Conservation (phyloP, 2,888 invertebrate species). For the Chymomyza amoena region DNA sequence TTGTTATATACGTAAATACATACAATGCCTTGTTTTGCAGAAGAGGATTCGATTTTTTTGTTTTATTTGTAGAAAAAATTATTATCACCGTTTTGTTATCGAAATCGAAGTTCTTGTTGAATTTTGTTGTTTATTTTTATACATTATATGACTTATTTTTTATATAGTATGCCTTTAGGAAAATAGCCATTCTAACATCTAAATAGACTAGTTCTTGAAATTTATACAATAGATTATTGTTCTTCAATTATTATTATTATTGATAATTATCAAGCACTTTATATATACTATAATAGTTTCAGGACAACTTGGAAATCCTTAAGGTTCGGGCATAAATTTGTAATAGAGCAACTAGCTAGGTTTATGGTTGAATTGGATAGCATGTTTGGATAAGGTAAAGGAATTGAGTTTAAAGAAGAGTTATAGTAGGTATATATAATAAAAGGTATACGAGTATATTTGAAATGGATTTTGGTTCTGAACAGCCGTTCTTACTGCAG, state of each 20-base stretch:
- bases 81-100: slow-evolving; percentile 61
- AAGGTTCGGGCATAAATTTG: background rate
- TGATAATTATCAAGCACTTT: slow-evolving; percentile 34
- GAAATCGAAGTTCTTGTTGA: slow-evolving; percentile 50
- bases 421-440: background rate
- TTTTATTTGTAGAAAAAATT: slow-evolving; percentile 59
- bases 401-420: background rate
- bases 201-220: slow-evolving; percentile 62
- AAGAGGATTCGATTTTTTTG: slow-evolving; percentile 35
- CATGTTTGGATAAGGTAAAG: background rate
- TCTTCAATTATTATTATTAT: slow-evolving; percentile 56
- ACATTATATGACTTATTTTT: slow-evolving; percentile 18
- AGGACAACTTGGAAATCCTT: background rate
- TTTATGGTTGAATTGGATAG: background rate
- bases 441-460: too few species aligned
- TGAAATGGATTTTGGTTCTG: background rate
- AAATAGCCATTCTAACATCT: slow-evolving; percentile 68
- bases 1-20: background rate
- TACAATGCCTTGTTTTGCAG: slow-evolving; percentile 42
- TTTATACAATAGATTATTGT: slow-evolving; percentile 71
- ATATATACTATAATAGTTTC: background rate
- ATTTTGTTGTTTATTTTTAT: slow-evolving; percentile 29
- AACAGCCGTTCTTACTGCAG: background rate
- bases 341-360: background rate
- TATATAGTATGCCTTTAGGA: slow-evolving; percentile 60